Evolutionary conservation across 2,113 vertebrate genomes (phyloP), one percentile per base, ranked within the genome.

Genomic region (Nibea albiflora): DNA sequence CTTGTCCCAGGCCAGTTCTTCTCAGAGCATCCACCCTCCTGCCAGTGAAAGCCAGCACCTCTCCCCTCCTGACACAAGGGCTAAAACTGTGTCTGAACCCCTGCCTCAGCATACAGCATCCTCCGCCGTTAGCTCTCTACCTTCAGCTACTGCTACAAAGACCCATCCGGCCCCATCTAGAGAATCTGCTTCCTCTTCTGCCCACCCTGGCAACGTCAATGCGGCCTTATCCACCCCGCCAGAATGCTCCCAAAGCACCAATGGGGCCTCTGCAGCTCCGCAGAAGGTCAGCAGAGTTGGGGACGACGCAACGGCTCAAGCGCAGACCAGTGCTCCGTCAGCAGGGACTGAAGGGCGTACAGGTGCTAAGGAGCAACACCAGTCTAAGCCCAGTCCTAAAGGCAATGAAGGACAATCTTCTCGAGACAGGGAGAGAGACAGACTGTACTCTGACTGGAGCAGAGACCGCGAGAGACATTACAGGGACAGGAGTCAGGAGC

Each of bases 401-500:
- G 72, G 44, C 47, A 57, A 28, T 28, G 90, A 85, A 61, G 85
- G 82, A 31, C 73, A 31, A 39, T 56, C 44, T 6, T 89, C 84
- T 49, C 28, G 80, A 16, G 81, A 89, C 56, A 60, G 83, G 64
- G 89, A 89, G 8, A 69, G 81, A 58, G 70, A 89, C 60, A 64
- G 81, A 31, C 22, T 14, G 31, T 39, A 68, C 76, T 83, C 90
- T 57, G 87, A 90, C 72, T 47, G 87, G 39, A 84, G 84, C 70
- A 87, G 81, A 75, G 88, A 92, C 58, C 47, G 67, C 5, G 78
- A 87, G 11, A 81, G 84, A 83, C 75, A 89, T 79, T 87, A 83
- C 76, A 78, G 92, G 64, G 92, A 93, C 76, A 72, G 91, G 73
- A 93, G 94, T 69, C 66, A 73, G 28, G 93, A 94, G 47, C 89